phyloP scores from a whole-genome alignment of 2,113 vertebrate species.

The Tragelaphus imberbis region DNA sequence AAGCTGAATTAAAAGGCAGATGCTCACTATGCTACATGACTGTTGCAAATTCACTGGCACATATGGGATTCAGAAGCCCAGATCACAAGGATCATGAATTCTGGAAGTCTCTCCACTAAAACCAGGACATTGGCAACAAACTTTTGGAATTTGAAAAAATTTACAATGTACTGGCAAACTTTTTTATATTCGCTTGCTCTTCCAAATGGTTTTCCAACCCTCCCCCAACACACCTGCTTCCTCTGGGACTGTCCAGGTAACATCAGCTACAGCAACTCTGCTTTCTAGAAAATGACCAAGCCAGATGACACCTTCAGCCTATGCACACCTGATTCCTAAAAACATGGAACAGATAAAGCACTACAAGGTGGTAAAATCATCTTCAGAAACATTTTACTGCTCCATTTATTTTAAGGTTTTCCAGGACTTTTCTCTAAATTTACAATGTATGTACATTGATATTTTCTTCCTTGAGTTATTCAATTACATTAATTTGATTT shows the following conservation, averaged over 20 bases:
- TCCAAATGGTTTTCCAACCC: neutral
- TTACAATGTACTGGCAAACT: neutral
- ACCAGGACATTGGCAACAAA: neutral
- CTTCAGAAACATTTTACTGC: neutral
- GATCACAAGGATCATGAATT: neutral
- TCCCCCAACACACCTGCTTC: neutral
- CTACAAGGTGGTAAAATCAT: neutral
- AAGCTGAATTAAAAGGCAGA: neutral
- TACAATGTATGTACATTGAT: neutral
- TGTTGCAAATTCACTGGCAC: neutral
- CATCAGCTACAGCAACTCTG: neutral
- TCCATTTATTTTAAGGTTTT: neutral
- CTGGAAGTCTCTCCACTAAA: neutral
- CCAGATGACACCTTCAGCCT: neutral
- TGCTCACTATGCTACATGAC: neutral
- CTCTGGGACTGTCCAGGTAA: neutral
- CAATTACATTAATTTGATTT: neutral
- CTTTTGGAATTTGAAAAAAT: neutral
- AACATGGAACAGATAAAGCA: neutral
- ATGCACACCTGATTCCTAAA: neutral
- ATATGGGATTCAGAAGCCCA: neutral
- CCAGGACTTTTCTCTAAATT: neutral
- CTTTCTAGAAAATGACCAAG: neutral
- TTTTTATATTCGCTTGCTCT: neutral
- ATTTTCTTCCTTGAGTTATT: neutral